A percentile compares a stretch with the other conserved stretches of the same genome.
phyloP scores from a whole-genome alignment of 1,140 invertebrate species.

The Hyphantria cunea region DNA sequence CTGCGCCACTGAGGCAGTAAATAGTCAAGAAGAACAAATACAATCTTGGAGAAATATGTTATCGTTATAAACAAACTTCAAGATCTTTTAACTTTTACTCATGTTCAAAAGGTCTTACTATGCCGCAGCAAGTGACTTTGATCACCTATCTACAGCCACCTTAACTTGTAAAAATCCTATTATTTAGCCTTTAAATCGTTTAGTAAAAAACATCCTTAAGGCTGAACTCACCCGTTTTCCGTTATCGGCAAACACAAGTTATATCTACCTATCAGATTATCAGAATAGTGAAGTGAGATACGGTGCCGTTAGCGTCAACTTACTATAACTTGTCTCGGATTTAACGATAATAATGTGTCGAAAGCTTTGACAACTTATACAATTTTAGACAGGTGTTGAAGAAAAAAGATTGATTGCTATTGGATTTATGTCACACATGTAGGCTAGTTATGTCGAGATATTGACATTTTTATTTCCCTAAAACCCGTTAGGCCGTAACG shows the following conservation, averaged over 20 bases:
- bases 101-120: conserved; percentile 46
- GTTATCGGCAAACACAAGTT: conserved; percentile 8
- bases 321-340: conserved; percentile 12
- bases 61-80: too few species aligned
- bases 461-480: too few species aligned
- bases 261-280: conserved; percentile 38
- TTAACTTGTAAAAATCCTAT: conserved; percentile 68
- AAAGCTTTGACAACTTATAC: too few species aligned
- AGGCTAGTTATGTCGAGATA: too few species aligned
- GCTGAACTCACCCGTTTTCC: conserved; percentile 32
- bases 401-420: too few species aligned
- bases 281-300: conserved; percentile 28
- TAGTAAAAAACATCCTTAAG: conserved; percentile 66
- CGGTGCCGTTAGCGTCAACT: background rate
- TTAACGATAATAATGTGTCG: too few species aligned
- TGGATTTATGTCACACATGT: too few species aligned
- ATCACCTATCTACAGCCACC: conserved; percentile 63
- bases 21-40: too few species aligned
- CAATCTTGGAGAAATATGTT: too few species aligned
- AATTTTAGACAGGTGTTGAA: too few species aligned
- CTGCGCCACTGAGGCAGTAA: too few species aligned
- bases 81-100: conserved; percentile 35
- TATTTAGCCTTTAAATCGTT: conserved; percentile 49
- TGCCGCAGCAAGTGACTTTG: conserved; percentile 49
- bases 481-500: too few species aligned